A percentile compares a stretch with the other conserved stretches of the same genome.
Evolutionary conservation across 2,113 vertebrate species (phyloP).

Genomic region (Rutilus rutilus): DNA sequence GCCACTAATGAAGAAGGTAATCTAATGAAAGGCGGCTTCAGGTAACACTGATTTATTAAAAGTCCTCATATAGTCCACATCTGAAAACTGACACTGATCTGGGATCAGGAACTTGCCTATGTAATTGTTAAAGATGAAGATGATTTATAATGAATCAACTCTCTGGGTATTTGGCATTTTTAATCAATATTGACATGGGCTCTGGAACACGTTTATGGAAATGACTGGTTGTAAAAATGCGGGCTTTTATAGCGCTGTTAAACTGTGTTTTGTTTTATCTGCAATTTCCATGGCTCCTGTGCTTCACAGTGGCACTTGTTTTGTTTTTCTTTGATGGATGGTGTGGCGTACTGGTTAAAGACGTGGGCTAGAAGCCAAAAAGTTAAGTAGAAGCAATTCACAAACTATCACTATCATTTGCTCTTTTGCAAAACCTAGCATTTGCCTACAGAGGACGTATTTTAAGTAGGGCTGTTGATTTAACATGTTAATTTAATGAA

Average conservation of each 20-base stretch:
- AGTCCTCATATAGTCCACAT: not conserved
- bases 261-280: not conserved
- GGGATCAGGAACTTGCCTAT: not conserved
- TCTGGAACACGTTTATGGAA: not conserved
- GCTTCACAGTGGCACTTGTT: not conserved
- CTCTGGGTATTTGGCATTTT: not conserved
- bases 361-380: not conserved
- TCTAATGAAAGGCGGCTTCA: constrained; percentile 23
- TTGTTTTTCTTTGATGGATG: not conserved
- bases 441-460: not conserved
- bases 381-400: not conserved
- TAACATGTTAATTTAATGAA: too few species aligned
- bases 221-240: not conserved
- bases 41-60: constrained; percentile 3
- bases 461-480: too few species aligned
- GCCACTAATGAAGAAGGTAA: constrained; percentile 37
- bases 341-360: not conserved
- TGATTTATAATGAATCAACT: not conserved
- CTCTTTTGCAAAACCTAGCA: not conserved
- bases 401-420: not conserved
- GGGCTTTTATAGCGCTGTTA: not conserved
- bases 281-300: constrained; percentile 7
- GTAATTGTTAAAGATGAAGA: not conserved
- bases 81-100: not conserved
- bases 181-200: constrained; percentile 3